Conservation (phyloP, 35 echinoderm and acorn worm genomes). For the Ophiothrix spiculata region DNA sequence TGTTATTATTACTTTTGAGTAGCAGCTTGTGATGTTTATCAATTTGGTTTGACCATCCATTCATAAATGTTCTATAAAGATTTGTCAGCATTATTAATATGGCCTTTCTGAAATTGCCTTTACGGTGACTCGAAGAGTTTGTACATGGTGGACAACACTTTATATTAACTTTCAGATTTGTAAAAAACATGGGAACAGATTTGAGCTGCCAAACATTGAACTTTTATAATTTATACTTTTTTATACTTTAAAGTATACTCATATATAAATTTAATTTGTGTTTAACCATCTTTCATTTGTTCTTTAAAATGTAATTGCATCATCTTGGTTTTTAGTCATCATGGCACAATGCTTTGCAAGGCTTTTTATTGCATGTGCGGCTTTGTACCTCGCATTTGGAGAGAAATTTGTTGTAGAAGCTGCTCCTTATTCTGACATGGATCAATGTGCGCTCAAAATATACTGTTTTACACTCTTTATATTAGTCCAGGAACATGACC, state of each 20-base stretch:
- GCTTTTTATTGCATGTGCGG: not conserved
- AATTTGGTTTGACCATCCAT: too few relatives aligned
- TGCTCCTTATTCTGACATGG: not conserved
- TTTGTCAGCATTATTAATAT: too few relatives aligned
- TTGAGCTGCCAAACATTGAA: conserved; percentile 25
- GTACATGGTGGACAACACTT: too few relatives aligned
- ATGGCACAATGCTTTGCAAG: not conserved
- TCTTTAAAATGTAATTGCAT: not conserved
- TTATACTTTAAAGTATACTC: not conserved
- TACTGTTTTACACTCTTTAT: not conserved
- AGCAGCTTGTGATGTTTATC: too few relatives aligned
- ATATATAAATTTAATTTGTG: not conserved
- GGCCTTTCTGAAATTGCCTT: too few relatives aligned
- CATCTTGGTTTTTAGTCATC: not conserved
- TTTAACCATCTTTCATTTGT: not conserved
- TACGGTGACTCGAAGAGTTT: too few relatives aligned
- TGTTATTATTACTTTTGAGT: too few relatives aligned
- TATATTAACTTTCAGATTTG: conserved; percentile 35
- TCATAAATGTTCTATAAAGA: too few relatives aligned
- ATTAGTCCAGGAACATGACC: not conserved
- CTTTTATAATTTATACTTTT: not conserved
- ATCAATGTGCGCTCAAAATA: not conserved
- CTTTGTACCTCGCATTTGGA: not conserved
- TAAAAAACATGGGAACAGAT: conserved; percentile 20
- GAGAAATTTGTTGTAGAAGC: not conserved